phyloP scores from a whole-genome alignment of 2,113 vertebrate species.

The Capreolus pygargus region DNA sequence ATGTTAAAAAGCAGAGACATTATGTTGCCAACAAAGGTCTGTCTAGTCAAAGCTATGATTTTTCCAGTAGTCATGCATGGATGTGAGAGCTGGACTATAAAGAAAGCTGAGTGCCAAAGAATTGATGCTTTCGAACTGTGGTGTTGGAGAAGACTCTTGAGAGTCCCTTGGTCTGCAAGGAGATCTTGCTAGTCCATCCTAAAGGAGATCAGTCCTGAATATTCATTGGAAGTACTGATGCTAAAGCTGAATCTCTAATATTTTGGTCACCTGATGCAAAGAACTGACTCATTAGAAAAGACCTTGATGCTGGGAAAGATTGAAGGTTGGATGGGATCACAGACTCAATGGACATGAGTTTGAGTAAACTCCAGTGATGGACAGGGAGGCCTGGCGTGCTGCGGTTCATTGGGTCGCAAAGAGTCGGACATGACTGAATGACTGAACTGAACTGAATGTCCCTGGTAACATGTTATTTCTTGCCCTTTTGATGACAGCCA shows the following conservation, averaged over 20 bases:
- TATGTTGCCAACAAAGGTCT: not conserved
- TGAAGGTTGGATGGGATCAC: not conserved
- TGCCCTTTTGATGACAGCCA: not conserved
- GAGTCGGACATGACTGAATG: not conserved
- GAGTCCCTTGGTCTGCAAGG: too few relatives aligned
- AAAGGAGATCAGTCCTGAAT: too few relatives aligned
- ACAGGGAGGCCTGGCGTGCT: accelerated
- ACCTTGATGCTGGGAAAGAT: not conserved
- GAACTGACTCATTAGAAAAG: not conserved
- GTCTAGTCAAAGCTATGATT: not conserved
- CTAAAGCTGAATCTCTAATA: not conserved
- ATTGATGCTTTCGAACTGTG: too few relatives aligned
- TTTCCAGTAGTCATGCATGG: not conserved
- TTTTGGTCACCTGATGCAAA: not conserved
- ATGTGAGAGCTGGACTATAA: not conserved
- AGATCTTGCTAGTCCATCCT: too few relatives aligned
- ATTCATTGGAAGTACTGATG: too few relatives aligned
- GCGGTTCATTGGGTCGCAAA: not conserved
- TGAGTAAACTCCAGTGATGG: not conserved
- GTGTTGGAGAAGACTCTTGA: too few relatives aligned
- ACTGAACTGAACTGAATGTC: not conserved
- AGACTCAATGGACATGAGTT: not conserved
- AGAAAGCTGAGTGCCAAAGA: too few relatives aligned
- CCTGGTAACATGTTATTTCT: not conserved
- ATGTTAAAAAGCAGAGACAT: not conserved